Evolutionary conservation across 1,140 invertebrate species (phyloP), one percentile per base, ranked within the genome.

Genomic region (Dreissena polymorpha): DNA sequence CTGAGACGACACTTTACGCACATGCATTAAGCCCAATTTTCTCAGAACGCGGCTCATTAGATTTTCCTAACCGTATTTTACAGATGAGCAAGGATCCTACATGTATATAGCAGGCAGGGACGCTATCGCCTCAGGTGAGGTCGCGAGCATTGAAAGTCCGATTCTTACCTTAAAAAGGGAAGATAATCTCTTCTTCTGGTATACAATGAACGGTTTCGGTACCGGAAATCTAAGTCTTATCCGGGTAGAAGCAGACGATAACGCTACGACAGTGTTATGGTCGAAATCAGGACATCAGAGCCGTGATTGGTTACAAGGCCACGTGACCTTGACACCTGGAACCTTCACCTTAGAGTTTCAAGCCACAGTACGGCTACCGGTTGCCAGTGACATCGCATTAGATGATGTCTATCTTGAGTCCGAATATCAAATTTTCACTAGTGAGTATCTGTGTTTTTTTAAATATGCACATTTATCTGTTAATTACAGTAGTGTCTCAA

Each of bases 381-480:
- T 80, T 13, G 77, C 49, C 10, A 80, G 77, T 64, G 69, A 80
- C 51, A 25, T 80, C n/a, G 77, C 68, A 10, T 18, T 80, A 39
- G 77, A 80, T 57, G 77, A 80, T 51, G 25, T 80, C 7, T n/a
- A 50, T 10, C 29, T 80, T 13, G 25, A 10, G 8, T 80, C 77
- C 12, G 77, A 80, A 71, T 49, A 21, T 69, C 71, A 39, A 39
- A 39, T 39, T 2, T 39, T 39, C 39, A 39, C 39, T 39, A 39
- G 39, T 39, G 39, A 39, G 39, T 39, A 39, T 39, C 8, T 39
- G 39, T 8, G 39, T 39, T 39, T 39, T 39, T 5, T 5, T 39
- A 39, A 2, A 8, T 39, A 39, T 39, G 39, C 39, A 39, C 39
- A 39, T 39, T 2, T 39, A 39, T 8, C 8, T 39, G 39, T 39